phyloP scores from a whole-genome alignment of 2,797 vertebrate genomes.

The Brachyrhaphis roseni region DNA sequence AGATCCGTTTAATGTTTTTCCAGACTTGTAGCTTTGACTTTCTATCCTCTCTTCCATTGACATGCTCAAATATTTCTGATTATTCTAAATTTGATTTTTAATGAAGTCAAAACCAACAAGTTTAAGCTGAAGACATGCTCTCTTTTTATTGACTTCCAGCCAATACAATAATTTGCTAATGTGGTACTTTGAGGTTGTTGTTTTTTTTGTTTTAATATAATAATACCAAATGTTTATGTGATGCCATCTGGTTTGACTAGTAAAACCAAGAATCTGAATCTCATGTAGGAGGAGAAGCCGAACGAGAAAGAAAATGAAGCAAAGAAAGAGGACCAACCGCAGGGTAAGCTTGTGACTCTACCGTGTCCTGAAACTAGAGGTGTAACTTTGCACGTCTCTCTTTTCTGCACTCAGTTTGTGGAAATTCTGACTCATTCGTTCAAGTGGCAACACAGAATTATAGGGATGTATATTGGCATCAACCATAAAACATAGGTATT shows the following conservation, averaged over 20 bases:
- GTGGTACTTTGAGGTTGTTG: conserved; percentile 1
- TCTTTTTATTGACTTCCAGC: conserved; percentile 7
- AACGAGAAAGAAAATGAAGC: conserved; percentile 63
- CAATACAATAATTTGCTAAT: conserved; percentile 31
- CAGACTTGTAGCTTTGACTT: background rate
- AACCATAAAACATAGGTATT: background rate
- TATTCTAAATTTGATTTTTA: background rate
- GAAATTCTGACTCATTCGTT: background rate
- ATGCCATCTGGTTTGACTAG: conserved; percentile 25
- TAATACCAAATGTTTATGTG: conserved; percentile 36
- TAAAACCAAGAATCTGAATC: conserved; percentile 36
- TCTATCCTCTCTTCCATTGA: background rate
- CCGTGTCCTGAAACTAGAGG: background rate
- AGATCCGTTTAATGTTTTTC: background rate
- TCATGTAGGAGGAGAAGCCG: conserved; percentile 66
- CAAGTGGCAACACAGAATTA: background rate
- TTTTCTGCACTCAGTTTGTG: background rate
- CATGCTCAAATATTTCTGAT: background rate
- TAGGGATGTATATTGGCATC: background rate
- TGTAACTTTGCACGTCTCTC: background rate
- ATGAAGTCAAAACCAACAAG: background rate
- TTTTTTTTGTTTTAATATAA: conserved; percentile 5
- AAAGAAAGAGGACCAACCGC: conserved; percentile 60
- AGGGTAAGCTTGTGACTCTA: conserved; percentile 56
- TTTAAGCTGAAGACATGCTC: background rate